Evolutionary conservation across 2,888 invertebrate genomes (phyloP).

Genomic region (Strigamia maritima): DNA sequence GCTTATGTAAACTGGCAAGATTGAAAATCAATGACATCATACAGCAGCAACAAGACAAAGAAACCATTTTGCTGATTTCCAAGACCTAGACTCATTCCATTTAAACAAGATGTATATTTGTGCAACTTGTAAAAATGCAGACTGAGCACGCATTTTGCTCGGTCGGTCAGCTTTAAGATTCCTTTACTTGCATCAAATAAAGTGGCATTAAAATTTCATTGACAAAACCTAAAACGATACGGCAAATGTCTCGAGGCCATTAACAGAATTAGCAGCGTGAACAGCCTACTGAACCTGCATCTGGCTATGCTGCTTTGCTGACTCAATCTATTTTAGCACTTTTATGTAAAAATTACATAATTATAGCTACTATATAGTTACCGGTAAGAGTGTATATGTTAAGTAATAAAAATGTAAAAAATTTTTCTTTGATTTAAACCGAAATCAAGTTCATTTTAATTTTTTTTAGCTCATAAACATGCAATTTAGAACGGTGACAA

Average conservation of each 20-base stretch:
- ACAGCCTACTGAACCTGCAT: conserved; percentile 3
- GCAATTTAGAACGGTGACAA: neutral
- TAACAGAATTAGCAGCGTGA: conserved; percentile 22
- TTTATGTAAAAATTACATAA: no score
- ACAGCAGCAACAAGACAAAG: neutral
- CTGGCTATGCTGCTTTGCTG: neutral
- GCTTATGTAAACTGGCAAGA: conserved; percentile 7
- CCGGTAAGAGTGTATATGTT: no score
- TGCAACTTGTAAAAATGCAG: neutral
- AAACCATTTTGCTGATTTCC: conserved; percentile 7
- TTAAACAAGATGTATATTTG: neutral
- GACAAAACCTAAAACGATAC: neutral
- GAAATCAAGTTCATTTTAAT: neutral
- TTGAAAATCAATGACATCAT: conserved; percentile 21
- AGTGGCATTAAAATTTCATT: conserved; percentile 24
- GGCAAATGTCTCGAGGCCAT: conserved; percentile 25
- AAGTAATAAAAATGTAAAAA: no score
- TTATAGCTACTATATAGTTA: neutral
- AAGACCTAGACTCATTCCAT: neutral
- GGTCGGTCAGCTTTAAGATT: neutral
- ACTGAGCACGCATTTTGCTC: neutral
- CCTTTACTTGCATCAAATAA: conserved; percentile 10
- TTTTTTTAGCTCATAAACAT: neutral
- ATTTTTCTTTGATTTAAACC: no score
- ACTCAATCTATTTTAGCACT: neutral